A percentile compares a stretch with the other conserved stretches of the same genome.
Conservation (phyloP, 2,888 invertebrate species). For the Cryptophagus acutangulus region DNA sequence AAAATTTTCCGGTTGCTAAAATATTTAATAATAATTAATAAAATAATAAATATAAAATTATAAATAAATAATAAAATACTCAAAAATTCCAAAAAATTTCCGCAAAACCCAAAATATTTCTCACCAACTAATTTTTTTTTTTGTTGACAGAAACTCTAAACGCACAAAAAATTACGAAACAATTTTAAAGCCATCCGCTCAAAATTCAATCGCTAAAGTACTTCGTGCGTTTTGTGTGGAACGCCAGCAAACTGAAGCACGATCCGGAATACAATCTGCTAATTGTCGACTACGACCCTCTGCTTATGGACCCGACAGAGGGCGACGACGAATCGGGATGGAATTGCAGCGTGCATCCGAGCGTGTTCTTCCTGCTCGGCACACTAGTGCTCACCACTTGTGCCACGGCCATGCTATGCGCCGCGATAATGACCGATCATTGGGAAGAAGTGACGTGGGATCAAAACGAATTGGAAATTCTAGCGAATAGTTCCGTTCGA, state of each 20-base stretch:
- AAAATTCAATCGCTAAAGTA: constrained; percentile 21
- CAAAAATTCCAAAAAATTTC: too few species aligned
- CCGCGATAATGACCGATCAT: constrained; percentile 84
- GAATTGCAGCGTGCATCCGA: constrained; percentile 63
- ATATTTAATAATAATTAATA: too few species aligned
- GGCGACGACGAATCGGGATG: constrained; percentile 55
- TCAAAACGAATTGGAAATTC: constrained; percentile 52
- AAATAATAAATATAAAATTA: too few species aligned
- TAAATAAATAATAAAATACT: too few species aligned
- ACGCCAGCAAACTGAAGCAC: constrained; percentile 42
- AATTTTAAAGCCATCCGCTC: constrained; percentile 8
- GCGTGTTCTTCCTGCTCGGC: constrained; percentile 57
- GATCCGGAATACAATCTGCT: constrained; percentile 45
- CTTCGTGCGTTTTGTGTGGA: constrained; percentile 24
- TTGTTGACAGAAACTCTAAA: too few species aligned
- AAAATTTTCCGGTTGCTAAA: too few species aligned
- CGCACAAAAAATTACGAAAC: background rate
- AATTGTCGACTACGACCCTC: constrained; percentile 48
- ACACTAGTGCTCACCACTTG: constrained; percentile 66
- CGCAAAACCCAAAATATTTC: too few species aligned
- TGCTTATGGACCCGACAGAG: constrained; percentile 53
- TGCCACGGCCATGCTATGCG: constrained; percentile 76
- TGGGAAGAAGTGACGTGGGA: constrained; percentile 88
- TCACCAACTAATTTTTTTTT: too few species aligned
- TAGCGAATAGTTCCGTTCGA: constrained; percentile 54